phyloP scores from a whole-genome alignment of 2,888 invertebrate species.

The Pseudanteris insignis region DNA sequence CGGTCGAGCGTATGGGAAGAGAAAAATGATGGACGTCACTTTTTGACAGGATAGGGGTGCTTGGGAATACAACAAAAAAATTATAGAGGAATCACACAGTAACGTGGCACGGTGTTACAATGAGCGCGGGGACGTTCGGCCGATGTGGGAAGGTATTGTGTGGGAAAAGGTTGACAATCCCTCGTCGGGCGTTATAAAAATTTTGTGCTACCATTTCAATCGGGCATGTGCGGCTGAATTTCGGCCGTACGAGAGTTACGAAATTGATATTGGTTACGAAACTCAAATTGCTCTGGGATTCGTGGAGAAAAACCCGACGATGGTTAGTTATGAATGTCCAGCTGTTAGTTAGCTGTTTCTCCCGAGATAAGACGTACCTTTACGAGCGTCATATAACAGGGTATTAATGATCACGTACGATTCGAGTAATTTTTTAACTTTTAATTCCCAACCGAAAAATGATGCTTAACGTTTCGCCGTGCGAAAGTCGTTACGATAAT shows the following conservation, averaged over 20 bases:
- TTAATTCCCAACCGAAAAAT: no score
- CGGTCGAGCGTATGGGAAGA: constrained; percentile 9
- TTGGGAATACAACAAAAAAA: constrained; percentile 16
- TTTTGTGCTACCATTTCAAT: constrained; percentile 23
- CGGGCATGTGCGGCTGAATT: constrained; percentile 12
- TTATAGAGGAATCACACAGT: constrained; percentile 1
- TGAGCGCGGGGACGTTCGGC: not conserved
- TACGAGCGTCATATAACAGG: no score
- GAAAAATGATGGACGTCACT: constrained; percentile 21
- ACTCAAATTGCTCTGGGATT: constrained; percentile 1
- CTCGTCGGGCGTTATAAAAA: constrained; percentile 4
- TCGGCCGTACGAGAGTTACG: constrained; percentile 1
- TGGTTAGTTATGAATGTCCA: constrained; percentile 8
- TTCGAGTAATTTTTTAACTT: no score
- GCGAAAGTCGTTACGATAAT: no score
- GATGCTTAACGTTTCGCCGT: no score
- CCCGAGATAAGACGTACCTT: no score
- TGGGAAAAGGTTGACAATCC: constrained; percentile 23
- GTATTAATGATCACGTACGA: no score
- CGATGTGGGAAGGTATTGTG: constrained; percentile 15
- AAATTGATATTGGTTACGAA: constrained; percentile 3
- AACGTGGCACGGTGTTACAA: constrained; percentile 10
- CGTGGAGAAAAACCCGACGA: not conserved
- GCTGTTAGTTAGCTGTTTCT: not conserved
- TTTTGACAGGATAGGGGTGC: constrained; percentile 29